phyloP scores from a whole-genome alignment of 2,113 vertebrate genomes.

The Lampris incognitus region DNA sequence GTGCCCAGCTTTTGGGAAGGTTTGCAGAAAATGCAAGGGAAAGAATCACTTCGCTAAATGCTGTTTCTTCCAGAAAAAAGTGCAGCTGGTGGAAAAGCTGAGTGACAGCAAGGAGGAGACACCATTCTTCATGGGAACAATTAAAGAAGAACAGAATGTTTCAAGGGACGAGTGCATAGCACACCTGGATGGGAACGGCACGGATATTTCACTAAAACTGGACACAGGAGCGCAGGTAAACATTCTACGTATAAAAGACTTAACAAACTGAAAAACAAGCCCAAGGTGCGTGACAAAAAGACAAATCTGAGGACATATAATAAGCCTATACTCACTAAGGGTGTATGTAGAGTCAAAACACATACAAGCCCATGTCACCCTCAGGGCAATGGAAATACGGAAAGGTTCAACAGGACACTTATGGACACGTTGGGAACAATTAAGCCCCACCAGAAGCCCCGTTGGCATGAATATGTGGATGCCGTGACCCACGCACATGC shows the following conservation, averaged over 20 bases:
- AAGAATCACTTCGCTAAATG: constrained; percentile 11
- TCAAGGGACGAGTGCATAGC: constrained; percentile 10
- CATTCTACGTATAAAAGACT: constrained; percentile 25
- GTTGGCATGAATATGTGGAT: too few species aligned
- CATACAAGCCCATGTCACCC: too few species aligned
- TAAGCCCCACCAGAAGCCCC: too few species aligned
- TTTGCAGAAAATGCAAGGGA: constrained; percentile 20
- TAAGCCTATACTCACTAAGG: constrained; percentile 10
- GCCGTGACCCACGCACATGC: too few species aligned
- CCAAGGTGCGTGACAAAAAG: constrained; percentile 17
- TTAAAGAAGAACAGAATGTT: neutral
- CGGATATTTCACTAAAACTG: constrained; percentile 13
- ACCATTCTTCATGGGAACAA: constrained; percentile 2
- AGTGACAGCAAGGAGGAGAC: constrained; percentile 6
- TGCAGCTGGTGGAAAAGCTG: constrained; percentile 1
- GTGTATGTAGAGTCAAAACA: constrained; percentile 10
- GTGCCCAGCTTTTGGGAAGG: constrained; percentile 23
- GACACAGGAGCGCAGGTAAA: constrained; percentile 21
- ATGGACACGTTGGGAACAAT: too few species aligned
- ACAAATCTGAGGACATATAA: constrained; percentile 19
- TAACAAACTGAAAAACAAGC: constrained; percentile 17
- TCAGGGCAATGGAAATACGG: too few species aligned
- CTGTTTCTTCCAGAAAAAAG: constrained; percentile 25
- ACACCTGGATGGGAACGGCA: constrained; percentile 4
- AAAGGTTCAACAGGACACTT: too few species aligned